These are phyloP conservation scores for Rhyacophila evoluta DNA, from an alignment of 2,888 invertebrate species.

Conservation along the genomic window DNA sequence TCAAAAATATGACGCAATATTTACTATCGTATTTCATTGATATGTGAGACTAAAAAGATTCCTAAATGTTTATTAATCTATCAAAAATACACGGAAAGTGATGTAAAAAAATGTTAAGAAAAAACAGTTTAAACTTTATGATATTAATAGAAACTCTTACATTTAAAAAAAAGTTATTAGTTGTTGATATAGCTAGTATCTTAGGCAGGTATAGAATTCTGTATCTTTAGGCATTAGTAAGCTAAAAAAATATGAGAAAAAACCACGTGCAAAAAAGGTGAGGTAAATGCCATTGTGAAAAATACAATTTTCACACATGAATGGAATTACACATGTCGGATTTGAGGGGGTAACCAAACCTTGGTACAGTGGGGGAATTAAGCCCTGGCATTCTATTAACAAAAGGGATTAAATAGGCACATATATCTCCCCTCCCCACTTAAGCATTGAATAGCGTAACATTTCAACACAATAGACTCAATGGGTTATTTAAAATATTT, in stretches of 20 bases:
- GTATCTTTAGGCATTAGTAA: background rate
- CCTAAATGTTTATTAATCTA: too few species aligned
- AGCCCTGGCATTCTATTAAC: slow-evolving; percentile 48
- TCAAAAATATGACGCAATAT: too few species aligned
- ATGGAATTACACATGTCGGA: slow-evolving; percentile 47
- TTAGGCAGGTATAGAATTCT: background rate
- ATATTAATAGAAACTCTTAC: too few species aligned
- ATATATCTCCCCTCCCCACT: slow-evolving; percentile 44
- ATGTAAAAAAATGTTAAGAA: too few species aligned
- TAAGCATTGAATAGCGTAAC: slow-evolving; percentile 47
- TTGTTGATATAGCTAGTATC: background rate
- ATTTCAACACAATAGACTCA: slow-evolving; percentile 47
- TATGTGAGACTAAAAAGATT: too few species aligned
- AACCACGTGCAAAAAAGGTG: background rate
- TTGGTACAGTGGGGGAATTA: slow-evolving; percentile 39
- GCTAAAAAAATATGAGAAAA: slow-evolving; percentile 23
- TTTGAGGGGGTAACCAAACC: slow-evolving; percentile 37
- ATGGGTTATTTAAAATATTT: slow-evolving; percentile 37
- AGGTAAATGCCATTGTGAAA: slow-evolving; percentile 25
- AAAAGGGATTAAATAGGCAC: slow-evolving; percentile 52
- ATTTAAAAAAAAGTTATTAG: too few species aligned
- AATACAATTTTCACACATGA: slow-evolving; percentile 50
- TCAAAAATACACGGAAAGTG: too few species aligned
- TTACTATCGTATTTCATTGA: too few species aligned
- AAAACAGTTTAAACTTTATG: too few species aligned